Evolutionary conservation across 2,888 invertebrate species (phyloP), one percentile per base, ranked within the genome.

Genomic region (Drosophila picticornis): DNA sequence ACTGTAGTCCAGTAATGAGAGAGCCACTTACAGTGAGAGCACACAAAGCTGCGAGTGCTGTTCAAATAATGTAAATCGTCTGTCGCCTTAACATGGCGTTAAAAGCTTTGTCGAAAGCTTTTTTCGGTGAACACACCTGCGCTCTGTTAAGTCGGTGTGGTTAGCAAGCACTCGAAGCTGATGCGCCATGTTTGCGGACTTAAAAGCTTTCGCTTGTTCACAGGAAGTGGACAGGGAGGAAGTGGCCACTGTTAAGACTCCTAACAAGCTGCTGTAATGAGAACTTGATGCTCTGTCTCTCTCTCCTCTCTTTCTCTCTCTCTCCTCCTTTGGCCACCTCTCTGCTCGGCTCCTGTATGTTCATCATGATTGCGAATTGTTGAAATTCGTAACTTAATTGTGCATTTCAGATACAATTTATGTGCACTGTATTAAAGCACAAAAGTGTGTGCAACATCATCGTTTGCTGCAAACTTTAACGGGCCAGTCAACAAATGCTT

Each of bases 61-160:
- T 88, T 82, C 84, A 72, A 90, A 90, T 90, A 85, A 88, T 85
- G 90, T 90, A 90, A 83, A 77, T 72, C 69, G 72, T 48, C 58
- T 64, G 68, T 16, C 68, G 73, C 64, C 61, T 84, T 85, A 85
- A 90, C 85, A 85, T 73, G 64, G 75, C 78, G 88, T 78, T 78
- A 83, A 85, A 85, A 84, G 84, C 84, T 84, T 83, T 75, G 11
- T 11, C 43, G 10, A 78, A 73, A 90, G 88, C 85, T 85, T 62
- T 78, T 52, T 56, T 57, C n/a, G 27, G 11, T 29, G 27, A 56
- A 66, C 62, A 38, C 56, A 53, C 38, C 79, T 69, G 75, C 71
- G 56, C 62, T 50, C 88, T 85, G 84, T 85, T 84, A 85, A 88
- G 77, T 68, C 67, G 56, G 48, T 38, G 56, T 29, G 51, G 36